Percentiles rank a stretch among this genome's conserved stretches.
These are phyloP conservation scores for Onthophagus sagittarius DNA, from an alignment of 2,888 invertebrate genomes.

Conservation along the genomic window DNA sequence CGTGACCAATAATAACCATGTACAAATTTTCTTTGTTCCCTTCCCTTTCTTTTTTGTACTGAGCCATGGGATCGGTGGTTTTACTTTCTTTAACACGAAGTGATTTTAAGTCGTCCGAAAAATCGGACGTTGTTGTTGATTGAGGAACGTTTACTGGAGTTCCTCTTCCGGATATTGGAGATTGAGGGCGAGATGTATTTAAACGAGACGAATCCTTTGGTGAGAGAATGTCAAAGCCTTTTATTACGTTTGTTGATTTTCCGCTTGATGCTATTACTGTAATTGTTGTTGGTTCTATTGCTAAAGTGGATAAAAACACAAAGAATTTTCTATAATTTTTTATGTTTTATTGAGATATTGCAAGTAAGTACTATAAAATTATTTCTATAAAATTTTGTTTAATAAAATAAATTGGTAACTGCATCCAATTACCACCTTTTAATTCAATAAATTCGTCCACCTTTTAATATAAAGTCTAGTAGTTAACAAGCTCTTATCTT, in stretches of 20 bases:
- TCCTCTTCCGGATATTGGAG: conserved; percentile 62
- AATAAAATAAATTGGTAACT: too few relatives aligned
- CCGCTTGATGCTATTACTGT: conserved; percentile 46
- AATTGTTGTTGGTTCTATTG: conserved; percentile 25
- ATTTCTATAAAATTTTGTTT: too few relatives aligned
- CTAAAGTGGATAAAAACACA: not conserved
- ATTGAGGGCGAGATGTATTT: conserved; percentile 62
- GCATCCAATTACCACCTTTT: too few relatives aligned
- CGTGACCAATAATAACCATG: conserved; percentile 92
- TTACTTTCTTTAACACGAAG: conserved; percentile 54
- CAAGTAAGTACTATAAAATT: too few relatives aligned
- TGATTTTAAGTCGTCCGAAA: conserved; percentile 31
- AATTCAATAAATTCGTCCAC: too few relatives aligned
- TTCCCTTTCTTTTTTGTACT: conserved; percentile 72
- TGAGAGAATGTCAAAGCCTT: conserved; percentile 56
- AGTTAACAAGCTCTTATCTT: too few relatives aligned
- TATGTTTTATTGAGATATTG: too few relatives aligned
- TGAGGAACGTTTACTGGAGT: conserved; percentile 44
- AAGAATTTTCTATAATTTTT: not conserved
- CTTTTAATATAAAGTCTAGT: too few relatives aligned
- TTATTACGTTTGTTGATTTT: conserved; percentile 50
- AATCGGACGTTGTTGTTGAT: conserved; percentile 20
- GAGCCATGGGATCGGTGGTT: conserved; percentile 52
- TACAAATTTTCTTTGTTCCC: conserved; percentile 83
- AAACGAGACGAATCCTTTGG: conserved; percentile 40